Evolutionary conservation across 2,888 invertebrate genomes (phyloP), one percentile per base, ranked within the genome.

Genomic region (Callosobruchus maculatus): DNA sequence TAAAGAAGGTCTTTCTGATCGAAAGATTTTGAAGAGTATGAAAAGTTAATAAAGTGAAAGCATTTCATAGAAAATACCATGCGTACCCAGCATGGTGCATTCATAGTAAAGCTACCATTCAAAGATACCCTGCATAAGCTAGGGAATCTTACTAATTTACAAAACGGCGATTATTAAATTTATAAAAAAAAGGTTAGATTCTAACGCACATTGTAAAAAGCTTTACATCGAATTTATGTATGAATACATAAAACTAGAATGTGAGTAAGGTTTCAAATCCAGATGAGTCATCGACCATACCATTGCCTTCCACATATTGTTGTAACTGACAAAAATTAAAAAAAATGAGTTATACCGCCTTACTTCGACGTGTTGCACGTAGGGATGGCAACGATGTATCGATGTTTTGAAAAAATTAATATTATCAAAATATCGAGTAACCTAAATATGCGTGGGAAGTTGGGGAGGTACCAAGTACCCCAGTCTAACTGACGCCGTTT

Each of bases 21-120:
- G 21, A 21, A 74, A 75, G 68, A 5, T 21, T 13, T 49, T 75
- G 21, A n/a, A n/a, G n/a, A n/a, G n/a, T 74, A 74, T 9, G 70
- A 74, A 22, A 75, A 75, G 22, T 75, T 75, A 66, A 21, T 70
- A 31, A 21, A n/a, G 0, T 74, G 74, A 72, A 31, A 72, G 18
- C 68, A 73, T 31, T 78, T 76, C 22, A 2, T 49, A 69, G 22
- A 75, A 67, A 73, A 26, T 30, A 30, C 26, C n/a, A 72, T 73
- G 68, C 72, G 72, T 13, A 70, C 68, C 21, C 31, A 30, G 22
- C 71, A 77, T 67, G 76, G 74, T 0, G 30, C 70, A 22, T 73
- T 76, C 49, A 73, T 78, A n/a, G 77, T 79, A 18, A 67, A 71
- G 31, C 68, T 79, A 70, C 78, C 78, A 22, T 76, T 77, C 5